Percentiles rank a stretch among this genome's conserved stretches.
These are phyloP conservation scores for Pammene fasciana DNA, from an alignment of 2,888 invertebrate species.

Conservation along the genomic window DNA sequence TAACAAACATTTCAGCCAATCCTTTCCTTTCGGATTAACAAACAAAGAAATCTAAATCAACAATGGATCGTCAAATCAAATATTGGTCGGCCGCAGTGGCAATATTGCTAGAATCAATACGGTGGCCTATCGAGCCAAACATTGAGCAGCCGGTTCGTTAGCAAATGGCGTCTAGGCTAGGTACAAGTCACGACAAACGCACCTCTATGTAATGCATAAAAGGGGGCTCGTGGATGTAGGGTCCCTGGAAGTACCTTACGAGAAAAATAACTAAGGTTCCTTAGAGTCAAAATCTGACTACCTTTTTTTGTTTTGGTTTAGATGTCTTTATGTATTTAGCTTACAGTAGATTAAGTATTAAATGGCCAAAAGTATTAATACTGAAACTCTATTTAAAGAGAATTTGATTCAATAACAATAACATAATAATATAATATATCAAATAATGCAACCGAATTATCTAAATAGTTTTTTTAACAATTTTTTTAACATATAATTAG, in stretches of 20 bases:
- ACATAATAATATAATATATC: no score
- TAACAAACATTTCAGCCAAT: neutral
- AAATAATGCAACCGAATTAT: no score
- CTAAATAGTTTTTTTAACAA: no score
- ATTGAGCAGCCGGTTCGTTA: slow-evolving; percentile 35
- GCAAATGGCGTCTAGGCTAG: slow-evolving; percentile 50
- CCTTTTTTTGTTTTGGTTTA: no score
- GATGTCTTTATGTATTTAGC: no score
- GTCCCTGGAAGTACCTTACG: slow-evolving; percentile 13
- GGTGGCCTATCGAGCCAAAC: slow-evolving; percentile 26
- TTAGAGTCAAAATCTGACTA: no score
- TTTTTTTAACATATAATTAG: no score
- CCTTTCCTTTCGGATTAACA: neutral
- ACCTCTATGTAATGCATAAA: slow-evolving; percentile 43
- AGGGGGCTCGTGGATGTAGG: slow-evolving; percentile 20
- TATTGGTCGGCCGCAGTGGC: slow-evolving; percentile 1
- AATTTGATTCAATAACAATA: no score
- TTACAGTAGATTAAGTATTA: no score
- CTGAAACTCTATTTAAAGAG: no score
- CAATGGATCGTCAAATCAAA: slow-evolving; percentile 11
- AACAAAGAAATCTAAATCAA: neutral
- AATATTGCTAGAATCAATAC: slow-evolving; percentile 33
- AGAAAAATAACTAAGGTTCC: neutral
- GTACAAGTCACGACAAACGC: slow-evolving; percentile 52
- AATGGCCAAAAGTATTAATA: no score